Percentiles rank a stretch among this genome's conserved stretches.
Evolutionary conservation across 2,888 invertebrate genomes (phyloP).

Genomic region (Mayetiola destructor): DNA sequence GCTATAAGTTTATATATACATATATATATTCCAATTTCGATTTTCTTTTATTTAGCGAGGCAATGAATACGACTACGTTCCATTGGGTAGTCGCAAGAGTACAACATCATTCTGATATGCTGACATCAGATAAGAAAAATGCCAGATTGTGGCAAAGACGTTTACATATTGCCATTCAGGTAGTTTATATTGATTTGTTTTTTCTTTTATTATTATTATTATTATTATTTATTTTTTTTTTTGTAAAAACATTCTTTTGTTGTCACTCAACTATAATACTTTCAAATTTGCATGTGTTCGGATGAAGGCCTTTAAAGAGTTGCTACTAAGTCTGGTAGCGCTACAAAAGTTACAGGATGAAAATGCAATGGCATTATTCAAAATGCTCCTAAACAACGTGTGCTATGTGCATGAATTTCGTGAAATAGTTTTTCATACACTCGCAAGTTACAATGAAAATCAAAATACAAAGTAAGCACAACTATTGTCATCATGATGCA

Average conservation of each 20-base stretch:
- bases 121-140: constrained; percentile 74
- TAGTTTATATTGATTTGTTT: constrained; percentile 20
- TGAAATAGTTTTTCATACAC: constrained; percentile 67
- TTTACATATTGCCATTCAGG: constrained; percentile 63
- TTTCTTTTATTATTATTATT: too few species aligned
- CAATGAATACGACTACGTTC: constrained; percentile 79
- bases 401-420: constrained; percentile 91
- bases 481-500: not conserved
- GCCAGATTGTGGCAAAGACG: constrained; percentile 67
- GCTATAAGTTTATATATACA: not conserved
- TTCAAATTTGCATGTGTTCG: constrained; percentile 14
- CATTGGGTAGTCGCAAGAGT: constrained; percentile 57
- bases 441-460: constrained; percentile 68
- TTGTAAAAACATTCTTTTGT: not conserved
- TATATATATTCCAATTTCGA: constrained; percentile 15
- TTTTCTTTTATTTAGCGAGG: constrained; percentile 53
- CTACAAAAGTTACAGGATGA: constrained; percentile 60
- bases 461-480: constrained; percentile 65
- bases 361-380: constrained; percentile 54
- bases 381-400: constrained; percentile 77
- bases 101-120: constrained; percentile 83
- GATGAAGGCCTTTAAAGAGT: constrained; percentile 58
- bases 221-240: too few species aligned
- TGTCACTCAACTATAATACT: not conserved
- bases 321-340: constrained; percentile 63